Percentiles rank a stretch among this genome's conserved stretches.
Conservation (phyloP, 2,113 vertebrate genomes). For the Romanogobio albipinnatus region DNA sequence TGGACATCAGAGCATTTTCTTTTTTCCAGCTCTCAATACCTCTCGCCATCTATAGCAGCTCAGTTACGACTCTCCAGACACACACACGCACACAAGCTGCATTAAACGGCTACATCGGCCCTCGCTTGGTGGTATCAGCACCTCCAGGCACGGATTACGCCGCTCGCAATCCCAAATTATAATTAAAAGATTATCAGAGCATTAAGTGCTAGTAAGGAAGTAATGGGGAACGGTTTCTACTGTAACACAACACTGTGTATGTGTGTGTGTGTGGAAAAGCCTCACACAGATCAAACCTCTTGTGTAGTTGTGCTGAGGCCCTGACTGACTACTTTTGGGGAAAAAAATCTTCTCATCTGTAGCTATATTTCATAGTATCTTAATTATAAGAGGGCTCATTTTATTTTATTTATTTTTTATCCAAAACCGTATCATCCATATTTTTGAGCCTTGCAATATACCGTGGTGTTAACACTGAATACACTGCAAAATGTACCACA, state of each 20-base stretch:
- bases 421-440: background rate
- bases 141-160: constrained; percentile 40
- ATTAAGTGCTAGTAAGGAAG: constrained; percentile 34
- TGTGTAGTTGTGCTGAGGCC: background rate
- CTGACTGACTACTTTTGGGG: background rate
- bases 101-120: constrained; percentile 16
- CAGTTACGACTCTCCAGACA: constrained; percentile 12
- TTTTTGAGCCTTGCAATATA: background rate
- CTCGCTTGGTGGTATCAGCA: constrained; percentile 22
- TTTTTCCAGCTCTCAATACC: background rate
- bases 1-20: background rate
- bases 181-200: constrained; percentile 45
- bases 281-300: background rate
- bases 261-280: background rate
- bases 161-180: constrained; percentile 27
- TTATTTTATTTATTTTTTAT: background rate
- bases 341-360: background rate
- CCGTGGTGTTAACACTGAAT: background rate
- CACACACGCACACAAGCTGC: background rate
- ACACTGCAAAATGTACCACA: background rate
- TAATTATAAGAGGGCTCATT: background rate
- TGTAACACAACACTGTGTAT: constrained; percentile 11
- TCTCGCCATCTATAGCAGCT: constrained; percentile 33
- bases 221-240: constrained; percentile 11
- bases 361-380: background rate